phyloP scores from a whole-genome alignment of 2,888 invertebrate species.

The Thumatha senex region DNA sequence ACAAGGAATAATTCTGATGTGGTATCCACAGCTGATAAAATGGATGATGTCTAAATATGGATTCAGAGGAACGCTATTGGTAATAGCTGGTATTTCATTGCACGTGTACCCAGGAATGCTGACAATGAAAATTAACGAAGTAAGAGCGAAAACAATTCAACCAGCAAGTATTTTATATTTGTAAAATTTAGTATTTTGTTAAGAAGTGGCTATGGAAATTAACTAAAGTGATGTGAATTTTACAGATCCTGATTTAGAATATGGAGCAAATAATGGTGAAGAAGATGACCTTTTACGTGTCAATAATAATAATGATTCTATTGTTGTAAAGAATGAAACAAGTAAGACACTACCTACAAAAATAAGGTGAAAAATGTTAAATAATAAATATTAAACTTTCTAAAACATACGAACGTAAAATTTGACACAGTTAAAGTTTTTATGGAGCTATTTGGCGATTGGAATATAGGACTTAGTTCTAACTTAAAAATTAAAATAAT shows the following conservation, averaged over 20 bases:
- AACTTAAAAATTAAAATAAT: too few relatives aligned
- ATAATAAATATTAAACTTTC: not conserved
- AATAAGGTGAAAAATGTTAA: conserved; percentile 15
- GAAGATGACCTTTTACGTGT: conserved; percentile 48
- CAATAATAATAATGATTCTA: conserved; percentile 14
- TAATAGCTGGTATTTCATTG: conserved; percentile 84
- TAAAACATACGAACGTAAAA: too few relatives aligned
- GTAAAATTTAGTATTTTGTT: conserved; percentile 6
- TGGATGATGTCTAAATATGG: conserved; percentile 79
- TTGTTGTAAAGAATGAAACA: not conserved
- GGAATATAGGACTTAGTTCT: too few relatives aligned
- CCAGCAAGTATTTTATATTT: conserved; percentile 70
- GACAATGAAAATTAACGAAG: conserved; percentile 72
- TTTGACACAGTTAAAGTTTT: too few relatives aligned
- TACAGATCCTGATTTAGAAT: conserved; percentile 49
- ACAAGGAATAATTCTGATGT: conserved; percentile 82
- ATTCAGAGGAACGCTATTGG: conserved; percentile 84
- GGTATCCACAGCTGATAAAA: conserved; percentile 83
- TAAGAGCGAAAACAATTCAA: conserved; percentile 37
- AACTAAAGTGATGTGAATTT: conserved; percentile 23
- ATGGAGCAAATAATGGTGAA: conserved; percentile 38
- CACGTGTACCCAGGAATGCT: conserved; percentile 84
- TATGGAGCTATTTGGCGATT: too few relatives aligned
- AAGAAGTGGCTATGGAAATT: conserved; percentile 9
- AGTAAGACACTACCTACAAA: conserved; percentile 6